Base-by-base conservation (phyloP, 2,113 vertebrate genomes). In the Epinephelus fuscoguttatus region DNA sequence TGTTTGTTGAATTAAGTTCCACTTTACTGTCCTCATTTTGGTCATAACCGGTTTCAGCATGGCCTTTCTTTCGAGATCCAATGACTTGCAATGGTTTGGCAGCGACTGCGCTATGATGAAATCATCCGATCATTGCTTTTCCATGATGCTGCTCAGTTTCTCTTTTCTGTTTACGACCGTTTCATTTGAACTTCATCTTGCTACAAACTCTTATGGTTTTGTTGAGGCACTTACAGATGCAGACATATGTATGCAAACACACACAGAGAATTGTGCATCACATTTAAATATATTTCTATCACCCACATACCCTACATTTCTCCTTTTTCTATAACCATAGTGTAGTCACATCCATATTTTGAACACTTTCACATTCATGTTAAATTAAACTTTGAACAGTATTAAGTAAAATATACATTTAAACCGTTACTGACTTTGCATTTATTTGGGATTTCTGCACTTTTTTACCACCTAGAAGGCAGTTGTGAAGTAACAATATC, bases 401-500 rank as follows among this genome's bases (percentile, higher is more conserved):
- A 45, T 57, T 70, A 11, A 70, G 9, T 63, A 3, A 30, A 33
- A 75, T 23, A 11, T 2, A 27, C 12, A 66, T 37, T 15, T 47
- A 6, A 64, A 56, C 33, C 12, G n/a, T 50, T 13, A 8, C 11
- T 37, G 27, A 30, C n/a, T 55, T 67, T 59, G 15, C 12, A 10
- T 40, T 55, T 55, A 61, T 67, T 67, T 2, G 42, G 4, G 11
- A 30, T 78, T 49, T 53, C 42, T 27, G 19, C 27, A 60, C 9
- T 42, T 60, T 63, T 56, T 11, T 45, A 45, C 6, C 10, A 19
- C 11, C 11, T 33, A 17, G n/a, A 27, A 71, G 17, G 4, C 49
- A 81, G 62, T 61, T 62, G 18, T 40, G 2, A 64, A 86, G 15
- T 61, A 60, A 50, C 61, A 10, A 33, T 37, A 33, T 21, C 25